phyloP scores from a whole-genome alignment of 2,113 vertebrate species.

The Diadophis punctatus region DNA sequence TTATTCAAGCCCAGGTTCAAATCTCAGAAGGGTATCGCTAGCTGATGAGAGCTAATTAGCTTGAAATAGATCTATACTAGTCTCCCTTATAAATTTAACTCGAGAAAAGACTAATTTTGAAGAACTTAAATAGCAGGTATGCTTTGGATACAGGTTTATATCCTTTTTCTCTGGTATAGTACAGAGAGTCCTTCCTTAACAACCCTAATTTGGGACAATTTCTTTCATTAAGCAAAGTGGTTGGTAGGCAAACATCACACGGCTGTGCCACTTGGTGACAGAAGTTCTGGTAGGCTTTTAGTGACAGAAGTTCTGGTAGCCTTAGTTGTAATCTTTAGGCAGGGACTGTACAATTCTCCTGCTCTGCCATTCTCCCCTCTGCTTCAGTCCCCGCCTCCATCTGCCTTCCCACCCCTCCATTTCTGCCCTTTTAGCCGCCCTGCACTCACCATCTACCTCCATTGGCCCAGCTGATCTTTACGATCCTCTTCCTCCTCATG shows the following conservation, averaged over 20 bases:
- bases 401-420: not conserved
- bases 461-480: not conserved
- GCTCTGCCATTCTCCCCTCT: not conserved
- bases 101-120: not conserved
- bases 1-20: too few species aligned
- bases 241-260: not conserved
- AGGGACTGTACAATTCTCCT: not conserved
- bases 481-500: not conserved
- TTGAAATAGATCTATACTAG: too few species aligned
- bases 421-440: not conserved
- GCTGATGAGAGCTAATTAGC: too few species aligned
- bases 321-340: not conserved
- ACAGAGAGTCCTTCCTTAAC: not conserved
- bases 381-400: not conserved
- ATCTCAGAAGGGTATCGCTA: too few species aligned
- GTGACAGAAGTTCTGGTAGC: not conserved
- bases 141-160: not conserved
- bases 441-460: not conserved
- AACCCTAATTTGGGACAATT: not conserved
- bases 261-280: not conserved
- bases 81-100: too few species aligned
- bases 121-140: not conserved
- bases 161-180: not conserved
- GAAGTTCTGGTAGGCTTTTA: not conserved
- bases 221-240: not conserved